A percentile compares a stretch with the other conserved stretches of the same genome.
Evolutionary conservation across 2,888 invertebrate species (phyloP).

Genomic region (Prenolepis imparis): DNA sequence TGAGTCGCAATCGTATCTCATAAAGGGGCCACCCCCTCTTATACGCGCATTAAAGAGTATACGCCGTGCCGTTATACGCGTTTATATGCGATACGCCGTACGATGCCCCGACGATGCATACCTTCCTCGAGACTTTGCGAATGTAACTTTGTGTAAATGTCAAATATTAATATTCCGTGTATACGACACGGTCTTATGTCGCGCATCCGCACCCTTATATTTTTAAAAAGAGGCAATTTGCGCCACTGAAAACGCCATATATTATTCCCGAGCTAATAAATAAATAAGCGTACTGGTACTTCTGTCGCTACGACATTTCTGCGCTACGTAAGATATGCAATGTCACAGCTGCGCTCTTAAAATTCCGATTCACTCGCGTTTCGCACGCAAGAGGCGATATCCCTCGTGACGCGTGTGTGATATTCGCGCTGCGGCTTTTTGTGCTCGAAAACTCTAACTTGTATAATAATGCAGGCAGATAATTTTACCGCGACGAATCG

Average conservation of each 20-base stretch:
- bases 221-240: slow-evolving; percentile 63
- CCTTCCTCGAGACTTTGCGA: background rate
- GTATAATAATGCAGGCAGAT: slow-evolving; percentile 7
- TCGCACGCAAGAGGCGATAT: slow-evolving; percentile 5
- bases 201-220: slow-evolving; percentile 43
- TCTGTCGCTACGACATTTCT: slow-evolving; percentile 57
- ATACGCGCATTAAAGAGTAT: slow-evolving; percentile 65
- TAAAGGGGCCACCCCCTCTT: slow-evolving; percentile 76
- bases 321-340: slow-evolving; percentile 25
- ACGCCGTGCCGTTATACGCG: slow-evolving; percentile 71
- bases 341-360: slow-evolving; percentile 48
- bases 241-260: slow-evolving; percentile 57
- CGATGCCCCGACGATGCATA: background rate
- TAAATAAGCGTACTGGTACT: slow-evolving; percentile 64
- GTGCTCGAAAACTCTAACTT: slow-evolving; percentile 12
- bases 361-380: slow-evolving; percentile 56
- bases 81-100: background rate
- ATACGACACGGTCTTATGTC: slow-evolving; percentile 36
- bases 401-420: background rate
- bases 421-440: slow-evolving; percentile 1
- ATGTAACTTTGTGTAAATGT: slow-evolving; percentile 21
- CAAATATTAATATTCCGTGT: slow-evolving; percentile 8
- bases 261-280: slow-evolving; percentile 60
- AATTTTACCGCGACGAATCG: background rate
- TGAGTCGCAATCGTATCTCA: slow-evolving; percentile 73